Conservation (phyloP, 2,888 invertebrate species). For the Oasisia sp. region DNA sequence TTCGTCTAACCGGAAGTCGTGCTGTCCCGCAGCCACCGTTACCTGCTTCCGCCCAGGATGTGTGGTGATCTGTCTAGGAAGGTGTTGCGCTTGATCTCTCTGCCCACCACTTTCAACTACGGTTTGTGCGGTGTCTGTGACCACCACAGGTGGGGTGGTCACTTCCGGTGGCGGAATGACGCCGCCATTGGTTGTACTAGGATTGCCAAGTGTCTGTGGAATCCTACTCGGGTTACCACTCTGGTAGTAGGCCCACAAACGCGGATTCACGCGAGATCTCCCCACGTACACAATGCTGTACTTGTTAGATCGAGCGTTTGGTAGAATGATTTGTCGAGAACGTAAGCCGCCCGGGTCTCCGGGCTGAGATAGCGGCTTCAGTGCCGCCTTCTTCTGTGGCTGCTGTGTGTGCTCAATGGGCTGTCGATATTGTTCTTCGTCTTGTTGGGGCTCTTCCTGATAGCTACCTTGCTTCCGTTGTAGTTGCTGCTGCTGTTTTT, state of each 20-base stretch:
- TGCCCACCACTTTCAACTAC: not conserved
- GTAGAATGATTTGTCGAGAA: not conserved
- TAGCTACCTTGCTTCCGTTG: not conserved
- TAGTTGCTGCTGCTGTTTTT: not conserved
- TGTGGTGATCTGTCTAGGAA: not conserved
- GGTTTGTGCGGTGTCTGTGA: not conserved
- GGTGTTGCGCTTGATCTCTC: not conserved
- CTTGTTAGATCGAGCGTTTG: not conserved
- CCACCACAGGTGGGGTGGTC: not conserved
- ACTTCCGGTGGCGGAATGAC: not conserved
- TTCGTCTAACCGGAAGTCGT: not conserved
- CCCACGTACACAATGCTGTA: not conserved
- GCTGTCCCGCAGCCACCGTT: not conserved
- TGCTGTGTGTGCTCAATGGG: not conserved
- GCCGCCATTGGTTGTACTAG: not conserved
- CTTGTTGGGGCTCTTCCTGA: not conserved
- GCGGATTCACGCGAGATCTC: not conserved
- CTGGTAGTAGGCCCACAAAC: not conserved
- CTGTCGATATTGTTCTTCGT: not conserved
- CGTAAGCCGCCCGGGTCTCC: not conserved
- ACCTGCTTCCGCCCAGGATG: not conserved
- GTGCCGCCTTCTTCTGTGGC: not conserved
- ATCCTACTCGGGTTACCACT: not conserved
- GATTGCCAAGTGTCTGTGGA: not conserved
- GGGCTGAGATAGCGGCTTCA: not conserved